Conservation (phyloP, 2,113 vertebrate species). For the Actinemys pallida region DNA sequence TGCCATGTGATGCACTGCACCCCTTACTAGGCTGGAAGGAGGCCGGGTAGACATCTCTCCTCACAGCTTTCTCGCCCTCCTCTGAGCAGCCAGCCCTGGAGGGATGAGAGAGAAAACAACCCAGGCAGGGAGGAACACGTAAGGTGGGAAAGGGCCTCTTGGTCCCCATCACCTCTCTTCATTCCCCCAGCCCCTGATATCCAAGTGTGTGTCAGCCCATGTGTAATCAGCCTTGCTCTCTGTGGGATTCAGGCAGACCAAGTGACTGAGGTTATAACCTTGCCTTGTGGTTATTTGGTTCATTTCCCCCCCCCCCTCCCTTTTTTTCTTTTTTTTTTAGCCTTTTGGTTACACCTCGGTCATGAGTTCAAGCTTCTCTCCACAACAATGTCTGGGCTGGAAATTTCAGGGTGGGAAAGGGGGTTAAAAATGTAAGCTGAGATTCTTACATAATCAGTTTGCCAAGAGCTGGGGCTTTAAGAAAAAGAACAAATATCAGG, state of each 20-base stretch:
- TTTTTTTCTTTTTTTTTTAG: too few species aligned
- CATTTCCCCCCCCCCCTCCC: not conserved
- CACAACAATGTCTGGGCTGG: not conserved
- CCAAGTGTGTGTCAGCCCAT: not conserved
- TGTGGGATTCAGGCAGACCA: not conserved
- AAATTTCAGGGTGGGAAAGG: not conserved
- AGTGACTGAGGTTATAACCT: not conserved
- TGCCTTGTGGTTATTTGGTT: not conserved
- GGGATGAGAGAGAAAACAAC: not conserved
- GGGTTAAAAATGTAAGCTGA: not conserved
- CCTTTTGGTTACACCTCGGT: not conserved
- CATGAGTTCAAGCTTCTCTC: not conserved
- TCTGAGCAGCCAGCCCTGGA: not conserved
- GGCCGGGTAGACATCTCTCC: not conserved
- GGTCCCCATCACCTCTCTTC: not conserved
- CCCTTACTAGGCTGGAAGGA: not conserved
- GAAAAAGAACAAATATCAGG: not conserved
- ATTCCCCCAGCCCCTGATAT: not conserved
- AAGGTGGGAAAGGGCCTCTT: not conserved
- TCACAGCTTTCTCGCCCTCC: not conserved
- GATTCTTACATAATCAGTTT: not conserved
- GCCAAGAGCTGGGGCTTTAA: not conserved
- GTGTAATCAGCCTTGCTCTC: not conserved
- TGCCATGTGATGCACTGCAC: too few species aligned
- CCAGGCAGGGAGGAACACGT: not conserved